Percentiles rank a stretch among this genome's conserved stretches.
Conservation (phyloP, 2,113 vertebrate genomes). For the Colossoma macropomum region DNA sequence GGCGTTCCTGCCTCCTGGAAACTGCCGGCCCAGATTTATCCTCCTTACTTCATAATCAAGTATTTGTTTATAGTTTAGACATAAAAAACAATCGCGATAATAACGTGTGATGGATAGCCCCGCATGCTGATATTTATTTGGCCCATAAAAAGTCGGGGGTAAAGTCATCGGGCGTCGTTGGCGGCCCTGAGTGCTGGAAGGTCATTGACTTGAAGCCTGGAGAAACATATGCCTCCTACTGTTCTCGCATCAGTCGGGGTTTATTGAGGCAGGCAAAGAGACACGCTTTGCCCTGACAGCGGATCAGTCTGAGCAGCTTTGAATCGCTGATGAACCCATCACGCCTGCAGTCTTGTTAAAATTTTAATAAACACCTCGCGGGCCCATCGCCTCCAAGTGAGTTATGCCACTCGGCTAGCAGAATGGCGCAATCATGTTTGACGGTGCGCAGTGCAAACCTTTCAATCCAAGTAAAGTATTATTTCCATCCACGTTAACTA, state of each 20-base stretch:
- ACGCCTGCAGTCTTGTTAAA: constrained; percentile 79
- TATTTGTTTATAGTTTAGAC: constrained; percentile 80
- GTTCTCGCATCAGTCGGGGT: constrained; percentile 33
- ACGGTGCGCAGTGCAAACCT: constrained; percentile 81
- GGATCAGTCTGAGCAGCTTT: constrained; percentile 75
- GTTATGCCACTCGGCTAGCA: constrained; percentile 77
- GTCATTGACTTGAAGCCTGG: constrained; percentile 69
- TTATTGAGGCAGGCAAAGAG: constrained; percentile 28
- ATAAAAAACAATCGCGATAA: constrained; percentile 81
- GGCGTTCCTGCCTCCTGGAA: constrained; percentile 59
- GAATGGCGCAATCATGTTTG: constrained; percentile 78
- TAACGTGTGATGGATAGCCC: constrained; percentile 75
- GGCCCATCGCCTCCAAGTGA: constrained; percentile 83
- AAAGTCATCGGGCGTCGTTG: constrained; percentile 71
- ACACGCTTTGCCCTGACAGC: constrained; percentile 68
- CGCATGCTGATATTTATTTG: constrained; percentile 77
- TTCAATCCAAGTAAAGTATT: constrained; percentile 77
- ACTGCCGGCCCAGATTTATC: constrained; percentile 75
- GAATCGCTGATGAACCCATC: constrained; percentile 83
- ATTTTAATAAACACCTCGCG: constrained; percentile 85
- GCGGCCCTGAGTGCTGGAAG: constrained; percentile 71
- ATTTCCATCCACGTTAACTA: constrained; percentile 78
- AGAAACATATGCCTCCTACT: constrained; percentile 62
- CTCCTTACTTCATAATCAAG: constrained; percentile 74
- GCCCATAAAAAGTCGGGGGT: constrained; percentile 73